Evolutionary conservation across 2,888 invertebrate genomes (phyloP).

Genomic region (Ichneumon xanthorius): DNA sequence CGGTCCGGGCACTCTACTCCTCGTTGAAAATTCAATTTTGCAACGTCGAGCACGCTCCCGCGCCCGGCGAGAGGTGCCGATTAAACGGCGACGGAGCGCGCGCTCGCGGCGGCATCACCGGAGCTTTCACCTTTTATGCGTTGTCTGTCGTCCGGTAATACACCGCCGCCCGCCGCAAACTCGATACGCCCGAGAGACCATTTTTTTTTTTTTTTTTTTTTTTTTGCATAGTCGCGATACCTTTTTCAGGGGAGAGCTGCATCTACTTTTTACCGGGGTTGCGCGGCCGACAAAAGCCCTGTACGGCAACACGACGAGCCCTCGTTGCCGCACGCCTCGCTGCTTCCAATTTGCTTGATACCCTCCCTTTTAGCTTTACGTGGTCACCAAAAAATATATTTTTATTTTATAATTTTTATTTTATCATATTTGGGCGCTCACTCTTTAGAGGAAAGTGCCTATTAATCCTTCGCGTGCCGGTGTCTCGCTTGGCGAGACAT

Average conservation of each 20-base stretch:
- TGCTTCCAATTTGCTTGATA: conserved; percentile 7
- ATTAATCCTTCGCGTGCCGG: no score
- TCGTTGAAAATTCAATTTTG: conserved; percentile 70
- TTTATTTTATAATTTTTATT: background rate
- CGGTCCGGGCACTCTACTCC: conserved; percentile 61
- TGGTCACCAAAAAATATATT: background rate
- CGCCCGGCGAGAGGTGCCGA: conserved; percentile 53
- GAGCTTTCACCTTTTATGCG: conserved; percentile 54
- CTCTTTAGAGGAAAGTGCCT: no score
- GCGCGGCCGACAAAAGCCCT: background rate
- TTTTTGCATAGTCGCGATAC: background rate
- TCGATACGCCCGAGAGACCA: conserved; percentile 26
- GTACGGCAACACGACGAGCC: background rate
- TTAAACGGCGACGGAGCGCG: conserved; percentile 59
- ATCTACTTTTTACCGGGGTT: background rate
- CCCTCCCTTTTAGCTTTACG: background rate
- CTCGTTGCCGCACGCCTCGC: background rate
- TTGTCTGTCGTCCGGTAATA: conserved; percentile 54
- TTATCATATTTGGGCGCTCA: background rate
- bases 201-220: conserved; percentile 2
- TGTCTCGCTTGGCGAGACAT: no score
- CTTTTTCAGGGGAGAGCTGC: background rate
- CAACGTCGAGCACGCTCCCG: conserved; percentile 58
- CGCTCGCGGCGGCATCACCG: background rate
- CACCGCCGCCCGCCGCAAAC: conserved; percentile 50